Base-by-base conservation (phyloP, 2,113 vertebrate species). In the Psephotus haematonotus region DNA sequence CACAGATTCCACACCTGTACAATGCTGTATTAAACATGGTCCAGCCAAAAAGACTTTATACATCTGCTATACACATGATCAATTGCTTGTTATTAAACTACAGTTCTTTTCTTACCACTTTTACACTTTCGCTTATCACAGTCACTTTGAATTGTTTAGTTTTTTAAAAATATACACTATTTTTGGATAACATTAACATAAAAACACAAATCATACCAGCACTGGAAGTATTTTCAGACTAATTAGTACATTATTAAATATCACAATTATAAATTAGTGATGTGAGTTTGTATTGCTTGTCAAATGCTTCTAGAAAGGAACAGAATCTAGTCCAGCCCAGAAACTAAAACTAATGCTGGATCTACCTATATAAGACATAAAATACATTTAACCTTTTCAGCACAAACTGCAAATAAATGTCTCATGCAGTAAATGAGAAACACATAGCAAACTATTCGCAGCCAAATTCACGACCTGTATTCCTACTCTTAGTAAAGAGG, bases 221-320 rank as follows among this genome's bases (percentile, higher is more conserved):
- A 49, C 1, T 52, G 16, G 27, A 78, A 91, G 14, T 33, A 25
- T 6, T 90, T 87, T 18, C 62, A 13, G 69, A 87, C 33, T 71
- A 76, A 62, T 22, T 16, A 4, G 60, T 55, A 29, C 8, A 35
- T 65, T 75, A 86, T 41, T 65, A 59, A 55, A 76, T 35, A 46
- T n/a, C 29, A 15, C 31, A 35, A 82, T 59, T 49, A 64, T 35
- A 69, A 70, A 78, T 49, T 4, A 85, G 44, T 41, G 65, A 91
- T 0, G 0, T 22, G 55, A 74, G 20, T 41, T 88, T 69, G 12
- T 35, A 75, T 64, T 60, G 39, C 25, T 74, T 70, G 53, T 33
- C 49, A 82, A 91, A 91, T 33, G 27, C 23, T 80, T 79, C 67
- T 68, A 76, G 76, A 74, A 82, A 82, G 55, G n/a, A 55, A 65